phyloP scores from a whole-genome alignment of 2,797 vertebrate species.

The Lacerta agilis region DNA sequence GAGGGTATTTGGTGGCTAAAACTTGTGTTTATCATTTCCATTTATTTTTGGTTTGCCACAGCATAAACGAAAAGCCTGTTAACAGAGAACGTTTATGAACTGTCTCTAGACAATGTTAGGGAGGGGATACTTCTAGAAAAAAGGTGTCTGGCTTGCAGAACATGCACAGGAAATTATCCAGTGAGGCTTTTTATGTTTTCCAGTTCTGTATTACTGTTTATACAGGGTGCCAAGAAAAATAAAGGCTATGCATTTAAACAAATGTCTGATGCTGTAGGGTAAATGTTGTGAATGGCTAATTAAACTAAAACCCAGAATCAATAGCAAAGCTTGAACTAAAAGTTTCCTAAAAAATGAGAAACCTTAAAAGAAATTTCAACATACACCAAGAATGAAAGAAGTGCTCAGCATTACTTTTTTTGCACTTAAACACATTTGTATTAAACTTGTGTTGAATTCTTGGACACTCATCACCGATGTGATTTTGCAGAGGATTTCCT shows the following conservation, averaged over 20 bases:
- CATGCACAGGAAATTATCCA: neutral
- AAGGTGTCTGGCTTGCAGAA: neutral
- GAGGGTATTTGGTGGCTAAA: neutral
- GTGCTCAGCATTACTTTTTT: neutral
- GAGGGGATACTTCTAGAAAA: neutral
- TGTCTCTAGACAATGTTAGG: neutral
- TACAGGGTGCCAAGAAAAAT: conserved; percentile 10
- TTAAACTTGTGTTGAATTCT: neutral
- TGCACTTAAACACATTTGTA: neutral
- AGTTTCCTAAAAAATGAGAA: neutral
- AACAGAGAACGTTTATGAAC: neutral
- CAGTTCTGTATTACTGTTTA: neutral
- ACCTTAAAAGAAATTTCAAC: too few species aligned
- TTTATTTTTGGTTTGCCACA: neutral
- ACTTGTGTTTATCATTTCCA: fast-evolving
- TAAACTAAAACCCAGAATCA: neutral
- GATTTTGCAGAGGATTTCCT: neutral
- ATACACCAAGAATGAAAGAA: neutral
- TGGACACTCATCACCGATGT: neutral
- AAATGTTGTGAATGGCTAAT: neutral
- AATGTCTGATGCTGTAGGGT: neutral
- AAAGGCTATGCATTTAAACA: conserved; percentile 11
- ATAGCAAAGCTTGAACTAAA: neutral
- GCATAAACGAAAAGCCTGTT: fast-evolving
- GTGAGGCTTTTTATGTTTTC: neutral